These are phyloP conservation scores for Leptonema lineaticorne DNA, from an alignment of 1,140 invertebrate species.

Conservation along the genomic window DNA sequence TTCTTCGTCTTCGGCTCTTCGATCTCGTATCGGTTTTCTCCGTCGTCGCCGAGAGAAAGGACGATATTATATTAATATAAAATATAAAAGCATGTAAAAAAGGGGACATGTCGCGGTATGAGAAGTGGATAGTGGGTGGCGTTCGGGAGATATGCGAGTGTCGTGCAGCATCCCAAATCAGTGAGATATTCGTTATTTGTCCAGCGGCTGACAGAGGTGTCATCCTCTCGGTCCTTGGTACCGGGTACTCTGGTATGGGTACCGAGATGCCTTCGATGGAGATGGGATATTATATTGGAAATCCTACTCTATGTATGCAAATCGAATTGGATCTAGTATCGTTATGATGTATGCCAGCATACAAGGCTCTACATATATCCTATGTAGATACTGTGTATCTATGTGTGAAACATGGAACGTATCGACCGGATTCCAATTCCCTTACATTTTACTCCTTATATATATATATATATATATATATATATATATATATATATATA, in stretches of 20 bases:
- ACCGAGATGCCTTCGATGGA: constrained; percentile 2
- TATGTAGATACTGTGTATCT: not conserved
- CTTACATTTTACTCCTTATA: not conserved
- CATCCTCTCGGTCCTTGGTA: constrained; percentile 3
- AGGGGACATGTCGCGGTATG: too few species aligned
- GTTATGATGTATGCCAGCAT: constrained; percentile 33
- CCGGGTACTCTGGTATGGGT: not conserved
- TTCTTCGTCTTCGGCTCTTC: too few species aligned
- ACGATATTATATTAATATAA: too few species aligned
- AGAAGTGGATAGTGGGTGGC: not conserved
- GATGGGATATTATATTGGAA: constrained; percentile 42
- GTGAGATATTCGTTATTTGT: constrained; percentile 34
- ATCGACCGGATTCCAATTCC: not conserved
- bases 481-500: not conserved
- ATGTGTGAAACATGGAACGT: not conserved
- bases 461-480: not conserved
- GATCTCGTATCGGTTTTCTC: too few species aligned
- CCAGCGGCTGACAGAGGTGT: constrained; percentile 31
- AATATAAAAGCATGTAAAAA: too few species aligned
- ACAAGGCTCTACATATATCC: not conserved
- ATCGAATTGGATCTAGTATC: constrained; percentile 40
- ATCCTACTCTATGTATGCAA: constrained; percentile 43
- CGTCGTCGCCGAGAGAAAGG: too few species aligned
- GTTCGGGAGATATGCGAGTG: not conserved
- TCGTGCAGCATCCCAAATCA: constrained; percentile 11